Conservation (phyloP, 2,888 invertebrate species). For the Anthophora plumipes region DNA sequence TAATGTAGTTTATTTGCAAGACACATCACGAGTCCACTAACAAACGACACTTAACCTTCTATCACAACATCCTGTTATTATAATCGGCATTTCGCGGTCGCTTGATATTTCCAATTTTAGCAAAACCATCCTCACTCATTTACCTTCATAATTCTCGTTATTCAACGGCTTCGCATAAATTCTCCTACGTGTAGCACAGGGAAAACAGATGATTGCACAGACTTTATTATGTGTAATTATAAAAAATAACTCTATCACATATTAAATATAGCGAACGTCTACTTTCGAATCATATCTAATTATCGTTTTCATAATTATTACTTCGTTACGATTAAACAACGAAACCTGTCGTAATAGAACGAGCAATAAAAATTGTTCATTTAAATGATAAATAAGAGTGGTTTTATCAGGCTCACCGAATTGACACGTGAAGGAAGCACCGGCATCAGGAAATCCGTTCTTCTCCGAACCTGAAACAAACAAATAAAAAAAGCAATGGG, state of each 20-base stretch:
- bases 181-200: neutral
- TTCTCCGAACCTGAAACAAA: conserved; percentile 77
- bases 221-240: neutral
- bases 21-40: neutral
- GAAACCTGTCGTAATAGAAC: neutral
- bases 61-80: conserved; percentile 17
- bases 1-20: neutral
- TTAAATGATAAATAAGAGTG: neutral
- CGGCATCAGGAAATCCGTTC: conserved; percentile 75
- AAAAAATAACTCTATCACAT: neutral
- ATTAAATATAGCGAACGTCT: neutral
- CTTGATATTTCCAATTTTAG: conserved; percentile 23
- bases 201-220: neutral
- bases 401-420: conserved; percentile 75
- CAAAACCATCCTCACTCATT: neutral
- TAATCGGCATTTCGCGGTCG: neutral
- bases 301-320: neutral
- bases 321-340: neutral
- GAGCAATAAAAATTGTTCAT: neutral
- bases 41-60: conserved; percentile 7
- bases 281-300: neutral
- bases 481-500: neutral
- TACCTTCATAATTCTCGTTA: conserved; percentile 2
- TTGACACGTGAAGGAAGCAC: conserved; percentile 71
- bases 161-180: conserved; percentile 3